phyloP scores from a whole-genome alignment of 2,888 invertebrate genomes.

The Digitonthophagus gazella region DNA sequence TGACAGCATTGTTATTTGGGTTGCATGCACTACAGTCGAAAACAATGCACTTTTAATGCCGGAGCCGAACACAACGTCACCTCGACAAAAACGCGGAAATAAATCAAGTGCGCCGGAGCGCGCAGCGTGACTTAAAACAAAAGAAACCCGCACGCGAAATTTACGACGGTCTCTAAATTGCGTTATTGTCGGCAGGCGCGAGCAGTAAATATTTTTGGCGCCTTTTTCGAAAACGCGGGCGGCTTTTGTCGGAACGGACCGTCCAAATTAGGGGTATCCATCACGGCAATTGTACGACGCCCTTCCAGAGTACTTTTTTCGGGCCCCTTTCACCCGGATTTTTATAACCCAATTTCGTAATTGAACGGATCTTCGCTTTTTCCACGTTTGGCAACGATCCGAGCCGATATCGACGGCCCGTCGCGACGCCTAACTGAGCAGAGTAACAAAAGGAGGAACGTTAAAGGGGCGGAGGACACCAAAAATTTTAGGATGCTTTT shows the following conservation, averaged over 20 bases:
- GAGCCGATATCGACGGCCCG: neutral
- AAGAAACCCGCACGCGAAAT: neutral
- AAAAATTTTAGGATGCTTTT: constrained; percentile 21
- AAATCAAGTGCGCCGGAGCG: neutral
- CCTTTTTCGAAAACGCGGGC: neutral
- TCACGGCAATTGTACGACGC: neutral
- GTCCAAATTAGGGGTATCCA: neutral
- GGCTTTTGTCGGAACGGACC: neutral
- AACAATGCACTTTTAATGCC: neutral
- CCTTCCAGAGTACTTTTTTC: no score
- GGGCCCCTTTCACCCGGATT: neutral
- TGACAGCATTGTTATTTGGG: neutral
- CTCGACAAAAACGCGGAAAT: neutral
- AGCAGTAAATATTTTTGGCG: neutral
- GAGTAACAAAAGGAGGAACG: neutral
- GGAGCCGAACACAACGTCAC: neutral
- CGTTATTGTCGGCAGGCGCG: neutral
- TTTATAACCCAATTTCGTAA: neutral
- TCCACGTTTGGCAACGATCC: neutral
- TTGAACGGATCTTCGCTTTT: neutral
- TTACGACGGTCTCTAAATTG: neutral
- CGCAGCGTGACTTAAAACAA: neutral
- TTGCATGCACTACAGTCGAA: neutral
- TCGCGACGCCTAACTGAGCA: neutral
- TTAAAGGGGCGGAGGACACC: constrained; percentile 1